Evolutionary conservation across 1,140 invertebrate genomes (phyloP), one percentile per base, ranked within the genome.

Genomic region (Asbolus verrucosus): DNA sequence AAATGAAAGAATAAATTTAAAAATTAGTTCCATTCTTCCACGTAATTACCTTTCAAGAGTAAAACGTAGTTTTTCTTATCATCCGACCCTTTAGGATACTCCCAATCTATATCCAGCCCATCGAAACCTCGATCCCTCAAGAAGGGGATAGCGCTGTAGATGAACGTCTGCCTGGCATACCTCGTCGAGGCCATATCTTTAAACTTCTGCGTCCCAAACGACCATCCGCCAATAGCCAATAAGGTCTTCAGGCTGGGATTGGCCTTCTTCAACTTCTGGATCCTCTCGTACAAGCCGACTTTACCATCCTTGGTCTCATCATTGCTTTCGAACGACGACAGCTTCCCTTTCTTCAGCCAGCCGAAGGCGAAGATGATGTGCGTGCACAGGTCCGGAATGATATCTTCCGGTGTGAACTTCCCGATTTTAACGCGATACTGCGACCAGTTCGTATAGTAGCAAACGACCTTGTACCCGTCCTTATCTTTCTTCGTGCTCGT

Each of bases 391-490:
- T 96, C 92, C 1, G 96, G 94, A 65, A 96, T 91, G 70, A 98
- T 97, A 81, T 98, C 94, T 84, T 98, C 96, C 0, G 97, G 96
- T 24, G 90, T 79, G 83, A 96, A 98, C 84, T 98, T 98, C 21
- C 94, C 96, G 65, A 93, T 85, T 80, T 97, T 97, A 0, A 91
- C 90, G 60, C 96, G 85, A 80, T 98, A 98, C 79, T 98, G 96
- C 0, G 96, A 96, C 96, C 96, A 98, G 84, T 98, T 98, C 13
- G 95, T 97, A 83, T 97, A 98, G 81, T 98, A 98, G 80, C 96
- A 98, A 0, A 97, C 94, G 62, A 96, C 85, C 83, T 89, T 89
- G 75, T 89, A 88, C 36, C 85, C 87, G 81, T 88, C 87, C 80
- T 87, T 85, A 76, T 87, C 83, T 72, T 85, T 82, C 68, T 19